Evolutionary conservation across 2,888 invertebrate species (phyloP).

Genomic region (Dasysyrphus albostriatus): DNA sequence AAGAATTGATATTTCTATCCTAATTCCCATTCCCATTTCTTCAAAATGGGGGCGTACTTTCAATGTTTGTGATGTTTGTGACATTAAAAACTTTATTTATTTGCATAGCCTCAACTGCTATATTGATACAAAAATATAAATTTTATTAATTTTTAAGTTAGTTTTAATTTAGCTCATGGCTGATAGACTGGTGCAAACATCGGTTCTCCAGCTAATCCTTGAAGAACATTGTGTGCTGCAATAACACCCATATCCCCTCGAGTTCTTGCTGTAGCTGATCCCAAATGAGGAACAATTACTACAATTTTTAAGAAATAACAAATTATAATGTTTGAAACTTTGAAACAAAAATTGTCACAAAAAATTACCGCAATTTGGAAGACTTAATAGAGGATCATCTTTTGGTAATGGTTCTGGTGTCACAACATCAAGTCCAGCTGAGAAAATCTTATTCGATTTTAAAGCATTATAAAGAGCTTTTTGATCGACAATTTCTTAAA

Average conservation of each 20-base stretch:
- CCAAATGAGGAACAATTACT: conserved; percentile 95
- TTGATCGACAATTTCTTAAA: conserved; percentile 89
- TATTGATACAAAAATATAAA: not conserved
- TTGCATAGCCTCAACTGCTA: not conserved
- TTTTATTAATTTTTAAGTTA: not conserved
- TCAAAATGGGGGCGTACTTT: too few species aligned
- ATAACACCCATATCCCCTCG: conserved; percentile 90
- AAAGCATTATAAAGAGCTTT: conserved; percentile 92
- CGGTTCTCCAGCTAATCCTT: conserved; percentile 88
- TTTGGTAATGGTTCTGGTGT: conserved; percentile 93
- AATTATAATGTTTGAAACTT: too few species aligned
- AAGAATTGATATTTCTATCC: too few species aligned
- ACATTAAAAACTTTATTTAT: not conserved
- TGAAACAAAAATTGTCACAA: not conserved
- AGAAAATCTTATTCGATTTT: conserved; percentile 88
- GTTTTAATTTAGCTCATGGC: conserved; percentile 20
- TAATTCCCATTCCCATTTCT: too few species aligned
- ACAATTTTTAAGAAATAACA: conserved; percentile 79
- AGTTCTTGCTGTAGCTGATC: conserved; percentile 91
- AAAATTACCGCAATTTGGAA: conserved; percentile 90
- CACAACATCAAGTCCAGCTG: conserved; percentile 95
- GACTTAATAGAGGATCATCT: conserved; percentile 88
- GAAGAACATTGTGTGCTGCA: conserved; percentile 91
- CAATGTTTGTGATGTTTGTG: too few species aligned
- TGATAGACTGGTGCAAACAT: conserved; percentile 87